A percentile compares a stretch with the other conserved stretches of the same genome.
Evolutionary conservation across 30 jellyfish, hydroid and myxozoan genomes (phyloP).

Genomic region (Mastigias papua): DNA sequence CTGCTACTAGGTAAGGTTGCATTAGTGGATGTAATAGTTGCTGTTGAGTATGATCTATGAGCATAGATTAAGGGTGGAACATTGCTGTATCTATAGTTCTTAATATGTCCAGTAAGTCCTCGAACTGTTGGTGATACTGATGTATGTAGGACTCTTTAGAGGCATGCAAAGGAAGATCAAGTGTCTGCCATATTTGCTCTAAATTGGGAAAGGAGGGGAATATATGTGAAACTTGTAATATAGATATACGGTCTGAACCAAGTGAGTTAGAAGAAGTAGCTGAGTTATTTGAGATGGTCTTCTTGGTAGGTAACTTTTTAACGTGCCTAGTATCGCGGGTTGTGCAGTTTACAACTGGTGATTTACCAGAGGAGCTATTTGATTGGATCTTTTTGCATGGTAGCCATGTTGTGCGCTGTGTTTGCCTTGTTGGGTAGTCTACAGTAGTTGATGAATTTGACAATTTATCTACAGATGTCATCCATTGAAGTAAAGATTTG

Average conservation of each 20-base stretch:
- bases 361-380: neutral
- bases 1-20: neutral
- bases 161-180: neutral
- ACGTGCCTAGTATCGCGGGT: neutral
- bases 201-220: neutral
- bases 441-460: too few relatives aligned
- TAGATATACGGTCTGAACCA: neutral
- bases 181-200: neutral
- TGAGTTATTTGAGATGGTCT: neutral
- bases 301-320: neutral
- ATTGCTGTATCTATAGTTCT: neutral
- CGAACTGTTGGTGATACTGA: neutral
- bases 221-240: neutral
- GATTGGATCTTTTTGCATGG: too few relatives aligned
- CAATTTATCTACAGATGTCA: neutral
- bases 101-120: too few relatives aligned
- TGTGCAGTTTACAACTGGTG: neutral
- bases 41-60: neutral
- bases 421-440: too few relatives aligned
- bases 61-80: neutral
- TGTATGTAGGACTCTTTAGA: neutral
- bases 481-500: neutral
- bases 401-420: too few relatives aligned
- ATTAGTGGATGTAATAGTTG: neutral
- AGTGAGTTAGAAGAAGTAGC: neutral